phyloP scores from a whole-genome alignment of 2,888 invertebrate genomes.

The Didymodactylos carnosus region DNA sequence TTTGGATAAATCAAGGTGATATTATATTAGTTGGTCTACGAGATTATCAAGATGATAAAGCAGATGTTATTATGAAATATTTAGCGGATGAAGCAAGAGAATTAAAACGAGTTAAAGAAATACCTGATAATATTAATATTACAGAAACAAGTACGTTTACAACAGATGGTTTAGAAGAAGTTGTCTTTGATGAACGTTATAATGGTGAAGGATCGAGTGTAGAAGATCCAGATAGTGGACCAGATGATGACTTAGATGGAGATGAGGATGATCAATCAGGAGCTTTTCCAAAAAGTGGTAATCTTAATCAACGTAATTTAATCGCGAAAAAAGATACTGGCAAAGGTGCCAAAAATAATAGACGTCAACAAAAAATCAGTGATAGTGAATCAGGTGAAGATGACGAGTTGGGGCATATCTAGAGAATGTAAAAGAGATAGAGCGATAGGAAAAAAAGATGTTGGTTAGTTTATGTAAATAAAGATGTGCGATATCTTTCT shows the following conservation, averaged over 20 bases:
- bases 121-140: constrained; percentile 51
- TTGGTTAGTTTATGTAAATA: too few species aligned
- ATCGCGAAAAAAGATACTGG: background rate
- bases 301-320: background rate
- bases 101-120: constrained; percentile 91
- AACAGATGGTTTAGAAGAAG: constrained; percentile 3
- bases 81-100: constrained; percentile 96
- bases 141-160: constrained; percentile 2
- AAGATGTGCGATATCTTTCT: too few species aligned
- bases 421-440: too few species aligned
- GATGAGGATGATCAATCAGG: background rate
- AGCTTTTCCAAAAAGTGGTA: background rate
- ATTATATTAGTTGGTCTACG: constrained; percentile 89
- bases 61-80: constrained; percentile 94
- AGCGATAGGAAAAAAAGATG: too few species aligned
- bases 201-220: background rate
- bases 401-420: too few species aligned
- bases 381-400: background rate
- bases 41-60: constrained; percentile 69
- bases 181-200: constrained; percentile 12
- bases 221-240: background rate
- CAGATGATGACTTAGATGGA: background rate
- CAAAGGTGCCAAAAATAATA: background rate
- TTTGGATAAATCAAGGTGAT: constrained; percentile 96
- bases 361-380: background rate